Evolutionary conservation across 1,140 invertebrate genomes (phyloP).

Genomic region (Achatina immaculata): DNA sequence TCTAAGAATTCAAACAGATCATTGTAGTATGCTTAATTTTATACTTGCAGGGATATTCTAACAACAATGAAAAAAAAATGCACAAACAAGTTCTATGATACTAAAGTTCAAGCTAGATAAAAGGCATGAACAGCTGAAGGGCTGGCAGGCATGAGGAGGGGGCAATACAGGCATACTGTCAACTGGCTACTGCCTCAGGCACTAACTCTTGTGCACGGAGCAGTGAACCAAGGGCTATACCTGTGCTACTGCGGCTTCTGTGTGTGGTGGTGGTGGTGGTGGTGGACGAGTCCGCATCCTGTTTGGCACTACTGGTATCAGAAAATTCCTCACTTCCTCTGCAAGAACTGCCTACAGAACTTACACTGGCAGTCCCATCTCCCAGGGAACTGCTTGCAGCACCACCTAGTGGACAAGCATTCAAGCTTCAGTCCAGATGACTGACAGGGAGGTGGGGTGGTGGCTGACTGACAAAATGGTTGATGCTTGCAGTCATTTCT

Average conservation of each 20-base stretch:
- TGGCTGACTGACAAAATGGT: not conserved
- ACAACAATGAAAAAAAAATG: too few relatives aligned
- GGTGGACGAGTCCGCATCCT: conserved; percentile 48
- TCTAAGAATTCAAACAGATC: too few relatives aligned
- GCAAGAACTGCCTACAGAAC: conserved; percentile 86
- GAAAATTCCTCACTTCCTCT: conserved; percentile 69
- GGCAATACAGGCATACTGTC: not conserved
- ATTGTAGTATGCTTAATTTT: too few relatives aligned
- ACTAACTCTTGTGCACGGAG: not conserved
- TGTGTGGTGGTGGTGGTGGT: conserved; percentile 29
- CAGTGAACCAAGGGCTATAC: too few relatives aligned
- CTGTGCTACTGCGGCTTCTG: conserved; percentile 49
- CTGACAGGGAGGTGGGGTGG: too few relatives aligned
- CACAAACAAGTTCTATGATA: too few relatives aligned
- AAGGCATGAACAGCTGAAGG: not conserved
- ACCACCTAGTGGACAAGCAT: conserved; percentile 32
- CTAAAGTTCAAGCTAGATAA: too few relatives aligned
- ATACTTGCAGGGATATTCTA: too few relatives aligned
- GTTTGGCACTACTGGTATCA: conserved; percentile 45
- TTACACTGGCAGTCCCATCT: conserved; percentile 82
- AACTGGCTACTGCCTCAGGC: not conserved
- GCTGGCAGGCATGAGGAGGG: not conserved
- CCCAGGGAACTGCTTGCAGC: not conserved
- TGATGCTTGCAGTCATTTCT: not conserved
- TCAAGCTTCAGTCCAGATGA: not conserved